Evolutionary conservation across 2,113 vertebrate genomes (phyloP).

Genomic region (Dipodomys stephensi): DNA sequence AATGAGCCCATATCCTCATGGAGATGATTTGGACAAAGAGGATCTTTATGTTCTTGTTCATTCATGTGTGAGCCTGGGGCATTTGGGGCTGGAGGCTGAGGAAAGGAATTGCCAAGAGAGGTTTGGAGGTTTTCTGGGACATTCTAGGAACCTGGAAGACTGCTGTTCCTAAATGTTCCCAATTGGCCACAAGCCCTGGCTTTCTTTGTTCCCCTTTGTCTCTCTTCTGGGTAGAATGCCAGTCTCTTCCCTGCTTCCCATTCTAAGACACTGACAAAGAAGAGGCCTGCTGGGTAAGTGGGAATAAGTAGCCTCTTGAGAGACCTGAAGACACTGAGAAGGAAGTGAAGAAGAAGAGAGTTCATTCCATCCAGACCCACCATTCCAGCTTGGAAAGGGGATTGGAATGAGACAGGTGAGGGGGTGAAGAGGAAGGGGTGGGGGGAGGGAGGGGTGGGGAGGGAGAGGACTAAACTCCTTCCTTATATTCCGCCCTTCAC

Average conservation of each 20-base stretch:
- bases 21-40: constrained; percentile 28
- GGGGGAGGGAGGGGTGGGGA: no score
- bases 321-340: background rate
- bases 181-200: background rate
- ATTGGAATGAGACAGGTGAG: background rate
- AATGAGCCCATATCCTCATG: background rate
- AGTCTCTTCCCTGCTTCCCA: background rate
- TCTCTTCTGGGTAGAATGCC: constrained; percentile 36
- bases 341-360: background rate
- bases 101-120: background rate
- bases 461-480: background rate
- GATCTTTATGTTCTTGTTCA: constrained; percentile 13
- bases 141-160: constrained; percentile 9
- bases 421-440: background rate
- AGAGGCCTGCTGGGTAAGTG: background rate
- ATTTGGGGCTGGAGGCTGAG: background rate
- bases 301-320: background rate
- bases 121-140: background rate
- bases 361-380: background rate
- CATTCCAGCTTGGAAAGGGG: background rate
- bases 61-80: background rate
- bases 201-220: background rate
- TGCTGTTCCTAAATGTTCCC: background rate
- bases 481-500: background rate
- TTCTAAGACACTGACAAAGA: constrained; percentile 12